Conservation (phyloP, 1,140 invertebrate genomes). For the Drosophila kikkawai region DNA sequence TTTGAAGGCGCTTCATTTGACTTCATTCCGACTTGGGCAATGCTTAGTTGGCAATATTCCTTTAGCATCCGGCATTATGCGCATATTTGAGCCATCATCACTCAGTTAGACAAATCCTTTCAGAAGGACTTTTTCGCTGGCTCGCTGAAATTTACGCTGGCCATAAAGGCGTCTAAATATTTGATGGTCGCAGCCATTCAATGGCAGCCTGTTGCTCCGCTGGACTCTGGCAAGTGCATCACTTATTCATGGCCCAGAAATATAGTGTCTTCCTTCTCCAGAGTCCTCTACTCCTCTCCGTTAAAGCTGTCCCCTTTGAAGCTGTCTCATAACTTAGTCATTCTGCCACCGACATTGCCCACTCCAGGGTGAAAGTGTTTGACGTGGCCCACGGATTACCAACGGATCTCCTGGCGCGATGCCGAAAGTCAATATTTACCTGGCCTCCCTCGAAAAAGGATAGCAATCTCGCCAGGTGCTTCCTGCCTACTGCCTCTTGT, state of each 20-base stretch:
- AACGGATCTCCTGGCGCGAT: constrained; percentile 18
- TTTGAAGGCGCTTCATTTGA: constrained; percentile 20
- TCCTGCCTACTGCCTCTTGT: constrained; percentile 3
- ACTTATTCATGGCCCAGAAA: constrained; percentile 49
- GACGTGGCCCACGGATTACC: constrained; percentile 48
- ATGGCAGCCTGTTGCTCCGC: constrained; percentile 49
- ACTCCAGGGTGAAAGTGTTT: constrained; percentile 44
- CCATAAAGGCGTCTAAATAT: constrained; percentile 59
- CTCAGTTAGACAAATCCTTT: constrained; percentile 49
- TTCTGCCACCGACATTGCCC: constrained; percentile 18
- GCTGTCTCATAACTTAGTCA: constrained; percentile 69
- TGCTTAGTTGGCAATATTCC: constrained; percentile 23
- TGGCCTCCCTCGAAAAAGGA: constrained; percentile 7
- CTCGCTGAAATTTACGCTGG: constrained; percentile 40
- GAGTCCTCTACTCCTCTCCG: neutral
- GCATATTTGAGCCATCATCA: constrained; percentile 63
- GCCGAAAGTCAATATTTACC: constrained; percentile 67
- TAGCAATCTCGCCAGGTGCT: constrained; percentile 32
- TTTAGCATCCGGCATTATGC: constrained; percentile 59
- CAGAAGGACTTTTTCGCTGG: constrained; percentile 23
- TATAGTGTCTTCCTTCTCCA: neutral
- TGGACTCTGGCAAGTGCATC: constrained; percentile 40
- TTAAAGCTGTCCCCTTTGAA: constrained; percentile 34
- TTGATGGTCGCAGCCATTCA: constrained; percentile 55
- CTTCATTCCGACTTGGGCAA: constrained; percentile 17